A percentile compares a stretch with the other conserved stretches of the same genome.
These are phyloP conservation scores for Clarias platycephalus DNA, from an alignment of 2,797 vertebrate species.

Conservation along the genomic window DNA sequence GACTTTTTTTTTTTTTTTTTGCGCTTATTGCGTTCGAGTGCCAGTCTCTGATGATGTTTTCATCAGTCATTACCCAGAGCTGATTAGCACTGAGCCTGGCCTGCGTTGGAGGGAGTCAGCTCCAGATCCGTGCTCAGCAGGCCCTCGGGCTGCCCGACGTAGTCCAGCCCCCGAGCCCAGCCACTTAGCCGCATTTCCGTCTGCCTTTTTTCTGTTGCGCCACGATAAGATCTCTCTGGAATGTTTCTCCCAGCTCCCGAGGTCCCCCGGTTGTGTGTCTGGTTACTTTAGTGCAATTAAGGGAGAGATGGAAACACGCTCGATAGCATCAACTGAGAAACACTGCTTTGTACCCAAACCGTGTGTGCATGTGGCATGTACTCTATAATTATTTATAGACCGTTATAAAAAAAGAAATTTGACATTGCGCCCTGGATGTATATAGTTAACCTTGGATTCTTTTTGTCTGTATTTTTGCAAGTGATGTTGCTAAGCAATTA, in stretches of 20 bases:
- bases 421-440: conserved; percentile 41
- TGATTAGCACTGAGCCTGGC: conserved; percentile 73
- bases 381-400: conserved; percentile 41
- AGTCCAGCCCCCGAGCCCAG: conserved; percentile 57
- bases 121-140: conserved; percentile 72
- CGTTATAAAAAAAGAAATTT: conserved; percentile 42
- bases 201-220: conserved; percentile 59
- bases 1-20: conserved; percentile 54
- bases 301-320: conserved; percentile 55
- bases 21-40: conserved; percentile 43
- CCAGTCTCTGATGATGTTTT: conserved; percentile 71
- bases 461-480: conserved; percentile 25
- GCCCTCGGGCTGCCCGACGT: conserved; percentile 56
- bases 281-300: conserved; percentile 57
- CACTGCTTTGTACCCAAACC: conserved; percentile 45
- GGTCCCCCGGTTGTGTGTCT: conserved; percentile 58
- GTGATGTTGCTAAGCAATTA: conserved; percentile 52
- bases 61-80: conserved; percentile 72
- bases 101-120: conserved; percentile 77
- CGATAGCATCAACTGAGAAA: conserved; percentile 54
- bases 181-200: conserved; percentile 59
- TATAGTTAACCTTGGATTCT: conserved; percentile 38
- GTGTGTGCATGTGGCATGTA: conserved; percentile 29
- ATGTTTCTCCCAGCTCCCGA: conserved; percentile 55
- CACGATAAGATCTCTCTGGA: conserved; percentile 59